Base-by-base conservation (phyloP, 2,797 vertebrate genomes). In the Gobio occitaniae region DNA sequence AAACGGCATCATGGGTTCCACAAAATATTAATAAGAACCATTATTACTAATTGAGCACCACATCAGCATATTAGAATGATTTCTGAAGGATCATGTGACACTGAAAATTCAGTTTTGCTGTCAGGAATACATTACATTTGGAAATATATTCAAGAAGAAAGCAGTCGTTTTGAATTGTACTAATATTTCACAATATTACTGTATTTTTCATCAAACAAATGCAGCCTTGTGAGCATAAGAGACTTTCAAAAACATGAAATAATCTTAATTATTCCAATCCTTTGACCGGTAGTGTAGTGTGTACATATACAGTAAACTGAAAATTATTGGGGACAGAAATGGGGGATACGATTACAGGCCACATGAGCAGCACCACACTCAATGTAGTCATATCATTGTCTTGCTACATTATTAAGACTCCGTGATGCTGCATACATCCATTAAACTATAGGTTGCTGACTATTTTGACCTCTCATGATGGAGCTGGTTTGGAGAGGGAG, bases 381-480 rank as follows among this genome's bases (percentile, higher is more conserved):
- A 19, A 1, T 21, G 17, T 36, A 29, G 48, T 25, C 25, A 12
- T 6, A 66, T 13, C 1, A 50, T 47, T 10, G 19, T 47, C 36
- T 41, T 44, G 41, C 38, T 70, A 15, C 41, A 41, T 41, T 41
- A 41, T 21, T 61, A 38, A 63, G 32, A 36, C 32, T 50, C 3
- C 2, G 15, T 52, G 21, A 59, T 78, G 74, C n/a, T 44, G 17
- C 48, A 68, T 19, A 80, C 82, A 71, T 77, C 15, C 29, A 6
- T 78, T 32, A 78, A 36, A 38, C 25, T 76, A 47, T 47, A 12
- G 56, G 47, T 41, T 75, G 79, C 29, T 82, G 79, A 79, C 52
- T 25, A 13, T 48, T 82, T 29, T 63, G 79, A 81, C 82, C 78
- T 84, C 65, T 65, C 10, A 17, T 82, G 47, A 32, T 54, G 47